These are phyloP conservation scores for Arenicola marina DNA, from an alignment of 2,888 invertebrate species.

Conservation along the genomic window DNA sequence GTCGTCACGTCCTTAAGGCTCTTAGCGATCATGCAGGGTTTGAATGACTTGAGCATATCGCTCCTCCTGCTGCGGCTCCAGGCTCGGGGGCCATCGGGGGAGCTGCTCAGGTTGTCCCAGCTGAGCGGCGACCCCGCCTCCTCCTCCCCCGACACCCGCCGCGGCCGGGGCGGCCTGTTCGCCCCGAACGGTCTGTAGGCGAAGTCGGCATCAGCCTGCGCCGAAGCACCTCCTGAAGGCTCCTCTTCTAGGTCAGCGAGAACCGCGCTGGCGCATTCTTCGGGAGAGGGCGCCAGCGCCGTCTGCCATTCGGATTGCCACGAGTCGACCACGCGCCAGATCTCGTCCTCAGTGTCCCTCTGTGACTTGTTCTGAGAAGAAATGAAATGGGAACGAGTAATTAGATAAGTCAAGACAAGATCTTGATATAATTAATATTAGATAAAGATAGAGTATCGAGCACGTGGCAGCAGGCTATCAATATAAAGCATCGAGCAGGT, in stretches of 20 bases:
- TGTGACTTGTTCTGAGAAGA: neutral
- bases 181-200: neutral
- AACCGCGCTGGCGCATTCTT: neutral
- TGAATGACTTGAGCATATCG: slow-evolving; percentile 6
- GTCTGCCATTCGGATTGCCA: slow-evolving; percentile 3
- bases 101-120: slow-evolving; percentile 4
- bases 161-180: neutral
- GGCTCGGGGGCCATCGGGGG: neutral
- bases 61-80: neutral
- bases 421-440: too few relatives aligned
- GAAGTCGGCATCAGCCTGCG: neutral
- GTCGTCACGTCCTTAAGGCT: neutral
- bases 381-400: neutral
- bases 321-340: neutral
- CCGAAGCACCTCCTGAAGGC: neutral
- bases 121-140: neutral
- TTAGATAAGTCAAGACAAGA: too few relatives aligned
- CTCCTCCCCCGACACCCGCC: neutral
- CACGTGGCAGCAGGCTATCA: too few relatives aligned
- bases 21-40: neutral
- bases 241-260: neutral
- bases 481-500: too few relatives aligned
- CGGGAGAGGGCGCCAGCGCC: neutral
- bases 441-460: too few relatives aligned
- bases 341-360: neutral